Percentiles rank a stretch among this genome's conserved stretches.
Evolutionary conservation across 2,888 invertebrate genomes (phyloP).

Genomic region (Calameuta idolon): DNA sequence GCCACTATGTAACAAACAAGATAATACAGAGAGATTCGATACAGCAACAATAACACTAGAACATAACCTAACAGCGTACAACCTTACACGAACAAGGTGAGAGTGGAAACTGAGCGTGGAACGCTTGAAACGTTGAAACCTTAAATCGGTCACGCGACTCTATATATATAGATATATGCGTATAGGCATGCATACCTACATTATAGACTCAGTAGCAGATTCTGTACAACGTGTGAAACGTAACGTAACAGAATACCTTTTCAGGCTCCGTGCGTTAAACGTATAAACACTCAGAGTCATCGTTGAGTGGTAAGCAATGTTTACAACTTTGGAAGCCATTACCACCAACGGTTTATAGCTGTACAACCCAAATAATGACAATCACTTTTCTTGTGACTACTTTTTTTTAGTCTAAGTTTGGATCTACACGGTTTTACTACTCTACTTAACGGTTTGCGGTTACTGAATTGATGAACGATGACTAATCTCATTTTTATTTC

Average conservation of each 20-base stretch:
- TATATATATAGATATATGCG: not conserved
- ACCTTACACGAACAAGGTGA: constrained; percentile 22
- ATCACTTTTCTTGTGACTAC: not conserved
- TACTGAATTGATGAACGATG: not conserved
- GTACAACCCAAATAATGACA: not conserved
- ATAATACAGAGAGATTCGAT: not conserved
- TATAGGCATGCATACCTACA: not conserved
- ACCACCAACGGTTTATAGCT: not conserved
- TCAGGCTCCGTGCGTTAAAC: not conserved
- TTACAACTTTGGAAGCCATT: not conserved
- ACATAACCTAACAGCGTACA: constrained; percentile 31
- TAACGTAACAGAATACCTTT: not conserved
- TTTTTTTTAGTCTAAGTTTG: not conserved
- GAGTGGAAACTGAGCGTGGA: constrained; percentile 26
- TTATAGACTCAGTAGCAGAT: not conserved
- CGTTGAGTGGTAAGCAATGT: not conserved
- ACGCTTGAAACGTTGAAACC: not conserved
- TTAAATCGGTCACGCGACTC: constrained; percentile 4
- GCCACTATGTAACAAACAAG: not conserved
- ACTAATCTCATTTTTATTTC: not conserved
- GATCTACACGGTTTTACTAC: not conserved
- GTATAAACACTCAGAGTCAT: not conserved
- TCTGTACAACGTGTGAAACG: not conserved
- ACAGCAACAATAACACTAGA: not conserved
- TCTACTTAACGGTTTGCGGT: not conserved